Evolutionary conservation across 2,888 invertebrate species (phyloP), one percentile per base, ranked within the genome.

Genomic region (Venusia cambrica): DNA sequence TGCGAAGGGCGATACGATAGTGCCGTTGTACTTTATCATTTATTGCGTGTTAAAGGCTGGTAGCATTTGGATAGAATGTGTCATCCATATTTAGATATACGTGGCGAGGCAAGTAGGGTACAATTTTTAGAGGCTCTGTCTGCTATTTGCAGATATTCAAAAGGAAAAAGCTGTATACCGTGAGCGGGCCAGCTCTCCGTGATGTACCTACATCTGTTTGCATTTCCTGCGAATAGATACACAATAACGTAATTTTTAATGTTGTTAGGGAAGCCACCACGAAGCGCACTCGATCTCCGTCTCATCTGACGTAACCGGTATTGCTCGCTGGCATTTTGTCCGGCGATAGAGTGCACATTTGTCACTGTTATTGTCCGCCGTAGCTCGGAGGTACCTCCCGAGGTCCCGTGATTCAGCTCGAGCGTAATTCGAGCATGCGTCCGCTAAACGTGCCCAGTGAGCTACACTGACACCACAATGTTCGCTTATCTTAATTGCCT

Each of bases 401-500:
- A 42, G 35, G 36, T 36, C 35, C 33, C 11, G 37, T 50, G 62
- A 62, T 61, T 58, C 58, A 48, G 45, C 26, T 53, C 48, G 58
- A 54, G 60, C 64, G 73, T 75, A 74, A 78, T 75, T 74, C 62
- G 59, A 51, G 55, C 52, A 51, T 54, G 57, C 56, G 66, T 71
- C 70, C 66, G 65, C 72, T 73, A 68, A 75, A 71, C 64, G 71
- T 58, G 60, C 59, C 58, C 60, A 51, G 58, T 65, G 65, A 69
- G 71, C 66, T 62, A 61, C 66, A 65, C 71, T 73, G 78, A 79
- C 78, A 76, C 78, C 68, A 66, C 69, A 65, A 68, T 68, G 74
- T 73, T 60, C 73, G 71, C 69, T 78, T 83, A 83, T 84, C 84
- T 83, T 83, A 81, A 83, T 83, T 81, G 81, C 78, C 71, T 75